Conservation (phyloP, 2,888 invertebrate species). For the Patella ulyssiponensis region DNA sequence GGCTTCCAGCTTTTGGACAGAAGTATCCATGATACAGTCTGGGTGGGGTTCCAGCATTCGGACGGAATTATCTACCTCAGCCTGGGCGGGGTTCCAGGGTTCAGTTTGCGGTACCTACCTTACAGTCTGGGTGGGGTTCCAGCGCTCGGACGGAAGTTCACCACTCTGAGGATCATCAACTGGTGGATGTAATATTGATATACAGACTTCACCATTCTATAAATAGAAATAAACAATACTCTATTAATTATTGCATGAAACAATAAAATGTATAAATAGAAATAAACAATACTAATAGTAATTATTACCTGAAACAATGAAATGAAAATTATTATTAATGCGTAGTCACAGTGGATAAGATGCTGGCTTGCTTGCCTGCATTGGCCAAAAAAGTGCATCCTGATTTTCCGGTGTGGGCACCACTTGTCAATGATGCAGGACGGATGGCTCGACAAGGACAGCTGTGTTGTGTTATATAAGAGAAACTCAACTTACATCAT, state of each 20-base stretch:
- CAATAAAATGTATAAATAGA: neutral
- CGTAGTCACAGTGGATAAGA: too few relatives aligned
- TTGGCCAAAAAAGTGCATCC: too few relatives aligned
- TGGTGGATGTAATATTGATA: conserved; percentile 98
- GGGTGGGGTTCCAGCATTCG: conserved; percentile 99
- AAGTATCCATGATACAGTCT: conserved; percentile 84
- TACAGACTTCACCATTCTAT: conserved; percentile 97
- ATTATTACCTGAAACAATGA: neutral
- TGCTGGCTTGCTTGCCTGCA: too few relatives aligned
- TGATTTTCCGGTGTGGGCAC: too few relatives aligned
- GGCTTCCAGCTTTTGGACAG: conserved; percentile 99
- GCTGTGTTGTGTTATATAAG: neutral
- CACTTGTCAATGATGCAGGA: too few relatives aligned
- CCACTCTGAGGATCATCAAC: conserved; percentile 99
- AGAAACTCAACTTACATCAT: conserved; percentile 85
- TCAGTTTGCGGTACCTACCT: conserved; percentile 79
- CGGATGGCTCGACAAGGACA: too few relatives aligned
- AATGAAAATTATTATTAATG: too few relatives aligned
- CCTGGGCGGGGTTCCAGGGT: conserved; percentile 99
- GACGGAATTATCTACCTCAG: conserved; percentile 86
- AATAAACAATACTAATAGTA: conserved; percentile 2
- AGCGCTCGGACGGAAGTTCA: conserved; percentile 98
- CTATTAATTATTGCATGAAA: neutral
- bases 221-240: neutral
- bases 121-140: conserved; percentile 99